Evolutionary conservation across 2,888 invertebrate genomes (phyloP), one percentile per base, ranked within the genome.

Genomic region (Caenorhabditis sp.): DNA sequence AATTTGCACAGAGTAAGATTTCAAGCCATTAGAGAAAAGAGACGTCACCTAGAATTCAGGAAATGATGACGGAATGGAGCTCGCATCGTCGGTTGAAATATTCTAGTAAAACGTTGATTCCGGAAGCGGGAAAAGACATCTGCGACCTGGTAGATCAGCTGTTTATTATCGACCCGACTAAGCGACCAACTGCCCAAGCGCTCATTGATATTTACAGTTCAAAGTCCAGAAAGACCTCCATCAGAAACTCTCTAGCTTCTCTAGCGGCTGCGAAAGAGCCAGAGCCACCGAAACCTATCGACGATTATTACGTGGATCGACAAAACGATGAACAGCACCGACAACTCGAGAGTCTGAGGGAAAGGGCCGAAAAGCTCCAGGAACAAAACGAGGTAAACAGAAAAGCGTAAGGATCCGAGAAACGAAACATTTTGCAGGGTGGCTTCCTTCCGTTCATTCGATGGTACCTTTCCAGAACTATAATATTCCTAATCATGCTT

Each of bases 1-100:
- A 73, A 73, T 20, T 30, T 84, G n/a, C 79, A 81, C 50, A 62
- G 73, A 46, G 80, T 82, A 30, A 32, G 59, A 32, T n/a, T 6
- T 17, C 8, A 8, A 35, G n/a, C 8, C 15, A 27, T 24, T 4
- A 43, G 26, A 56, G 17, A 1, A 2, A 39, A 22, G 39, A 15
- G 11, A 26, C 8, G 3, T 41, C 22, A 32, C 5, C 2, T 15
- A 1, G 1, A 17, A 37, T 62, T 4, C 48, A 62, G 63, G 68
- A 68, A 24, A 56, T 75, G 2, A 39, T 74, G 0, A 48, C 56
- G 15, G 63, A 65, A 26, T 70, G 78, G 74, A 61, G 26, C 11
- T 13, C 50, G 2, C 43, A 52, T 7, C 37, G 52, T 15, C 26
- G 45, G 1, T 32, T 77, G 26, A 6, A 30, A 0, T 75, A 63